Conservation (phyloP, 2,888 invertebrate species). For the Omphaloscelis lunosa region DNA sequence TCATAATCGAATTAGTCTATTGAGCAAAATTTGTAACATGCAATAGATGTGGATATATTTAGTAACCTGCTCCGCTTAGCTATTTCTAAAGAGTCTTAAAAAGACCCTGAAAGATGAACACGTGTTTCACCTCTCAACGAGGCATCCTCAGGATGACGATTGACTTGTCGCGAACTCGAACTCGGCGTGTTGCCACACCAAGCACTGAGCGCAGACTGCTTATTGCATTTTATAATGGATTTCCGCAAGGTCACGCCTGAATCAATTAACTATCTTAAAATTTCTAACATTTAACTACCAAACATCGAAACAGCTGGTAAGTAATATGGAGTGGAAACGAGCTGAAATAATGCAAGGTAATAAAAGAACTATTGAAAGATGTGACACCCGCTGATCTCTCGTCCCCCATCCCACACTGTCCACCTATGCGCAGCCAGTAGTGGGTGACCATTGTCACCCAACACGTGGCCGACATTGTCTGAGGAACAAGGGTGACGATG, state of each 20-base stretch:
- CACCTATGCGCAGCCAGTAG: constrained; percentile 57
- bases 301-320: background rate
- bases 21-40: background rate
- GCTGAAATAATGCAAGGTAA: background rate
- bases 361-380: background rate
- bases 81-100: no score
- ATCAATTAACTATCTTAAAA: no score
- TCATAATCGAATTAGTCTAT: background rate
- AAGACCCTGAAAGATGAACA: no score
- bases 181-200: no score
- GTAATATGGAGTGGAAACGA: background rate
- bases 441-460: constrained; percentile 66
- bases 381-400: constrained; percentile 27
- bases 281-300: background rate
- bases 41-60: no score
- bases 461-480: constrained; percentile 66
- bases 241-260: no score
- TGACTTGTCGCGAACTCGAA: no score
- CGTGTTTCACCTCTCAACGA: no score
- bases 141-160: no score
- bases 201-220: no score
- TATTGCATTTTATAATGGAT: no score
- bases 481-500: constrained; percentile 49
- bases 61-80: no score
- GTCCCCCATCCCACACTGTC: constrained; percentile 17